These are phyloP conservation scores for Hyla sarda DNA, from an alignment of 2,113 vertebrate genomes.

Conservation along the genomic window DNA sequence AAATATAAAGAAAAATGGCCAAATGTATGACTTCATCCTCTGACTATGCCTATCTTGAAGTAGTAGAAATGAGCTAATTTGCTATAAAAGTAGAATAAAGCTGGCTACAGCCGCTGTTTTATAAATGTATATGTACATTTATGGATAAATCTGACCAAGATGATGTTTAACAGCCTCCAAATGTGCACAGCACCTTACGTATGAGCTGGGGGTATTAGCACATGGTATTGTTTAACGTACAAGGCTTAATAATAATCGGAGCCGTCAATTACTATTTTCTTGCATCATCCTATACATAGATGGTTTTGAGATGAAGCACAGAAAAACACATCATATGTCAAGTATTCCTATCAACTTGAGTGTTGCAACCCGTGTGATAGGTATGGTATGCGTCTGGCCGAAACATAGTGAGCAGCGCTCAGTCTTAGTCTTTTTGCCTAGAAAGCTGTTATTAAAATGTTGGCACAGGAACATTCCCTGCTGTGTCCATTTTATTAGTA, in stretches of 20 bases:
- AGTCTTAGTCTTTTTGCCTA: conserved; percentile 44
- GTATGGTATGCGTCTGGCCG: conserved; percentile 41
- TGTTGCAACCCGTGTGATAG: conserved; percentile 4
- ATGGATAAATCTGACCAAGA: neutral
- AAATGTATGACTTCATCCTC: neutral
- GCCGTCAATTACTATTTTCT: neutral
- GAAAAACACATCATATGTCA: neutral
- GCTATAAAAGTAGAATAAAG: too few species aligned
- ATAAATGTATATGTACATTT: neutral
- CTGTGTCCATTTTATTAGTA: conserved; percentile 44
- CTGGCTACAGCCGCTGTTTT: neutral
- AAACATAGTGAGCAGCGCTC: neutral
- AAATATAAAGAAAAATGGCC: neutral
- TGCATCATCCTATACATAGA: neutral
- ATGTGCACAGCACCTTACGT: neutral
- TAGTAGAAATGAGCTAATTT: too few species aligned
- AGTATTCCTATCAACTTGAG: neutral
- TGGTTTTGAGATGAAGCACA: neutral
- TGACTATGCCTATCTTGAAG: neutral
- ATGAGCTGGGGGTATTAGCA: too few species aligned
- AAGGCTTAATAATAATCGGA: too few species aligned
- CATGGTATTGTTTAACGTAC: neutral
- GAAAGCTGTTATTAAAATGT: conserved; percentile 49
- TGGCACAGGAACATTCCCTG: conserved; percentile 42
- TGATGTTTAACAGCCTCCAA: neutral